Evolutionary conservation across 1,140 invertebrate species (phyloP), one percentile per base, ranked within the genome.

Genomic region (Drosophila lacertosa): DNA sequence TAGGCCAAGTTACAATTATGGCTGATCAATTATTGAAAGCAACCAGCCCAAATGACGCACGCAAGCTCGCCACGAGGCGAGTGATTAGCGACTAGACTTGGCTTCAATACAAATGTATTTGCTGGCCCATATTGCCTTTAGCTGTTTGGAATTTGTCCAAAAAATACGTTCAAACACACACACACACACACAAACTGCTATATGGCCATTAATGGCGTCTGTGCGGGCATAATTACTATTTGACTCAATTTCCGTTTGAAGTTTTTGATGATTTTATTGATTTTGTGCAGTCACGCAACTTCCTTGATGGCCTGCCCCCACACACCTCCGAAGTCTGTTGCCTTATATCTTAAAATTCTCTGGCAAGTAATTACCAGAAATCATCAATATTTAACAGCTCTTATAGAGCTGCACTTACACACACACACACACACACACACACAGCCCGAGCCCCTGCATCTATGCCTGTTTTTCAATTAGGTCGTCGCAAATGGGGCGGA

Each of bases 181-280:
- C 18, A 13, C 13, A 29, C 16, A 48, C 42, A 24, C 2, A n/a
- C n/a, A n/a, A n/a, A n/a, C n/a, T n/a, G n/a, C n/a, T n/a, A n/a
- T n/a, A n/a, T 10, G 37, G 40, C 42, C 42, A 55, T 58, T 84
- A 86, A 86, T 84, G 82, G 73, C 73, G 54, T 62, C 44, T 78
- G 67, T 39, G 44, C 67, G 67, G 76, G 81, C 78, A 91, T 92
- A 91, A 84, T 89, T 91, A 91, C 83, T 79, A 90, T 89, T 92
- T 82, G 75, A 63, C 71, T 81, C 71, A 89, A 78, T 89, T 79
- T 90, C 72, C 70, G 66, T 68, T 82, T 75, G 60, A 71, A 71
- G 59, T 71, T 79, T 74, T 77, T 73, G 70, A 88, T 79, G 67
- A 71, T 70, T 77, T 79, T 83, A 89, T 75, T 81, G 82, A 84